phyloP scores from a whole-genome alignment of 2,113 vertebrate genomes.

The Lycaon pictus region DNA sequence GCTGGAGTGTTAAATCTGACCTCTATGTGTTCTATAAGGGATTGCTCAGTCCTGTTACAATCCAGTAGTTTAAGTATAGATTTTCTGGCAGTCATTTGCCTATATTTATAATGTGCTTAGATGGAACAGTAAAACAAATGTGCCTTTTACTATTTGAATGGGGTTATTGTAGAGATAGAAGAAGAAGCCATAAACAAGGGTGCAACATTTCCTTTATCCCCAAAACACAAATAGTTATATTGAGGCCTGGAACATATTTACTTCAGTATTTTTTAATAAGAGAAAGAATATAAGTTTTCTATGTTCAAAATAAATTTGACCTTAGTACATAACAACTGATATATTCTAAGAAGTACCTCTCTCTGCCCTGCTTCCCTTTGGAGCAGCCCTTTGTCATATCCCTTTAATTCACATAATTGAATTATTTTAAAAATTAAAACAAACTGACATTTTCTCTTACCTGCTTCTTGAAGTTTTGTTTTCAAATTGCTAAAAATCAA shows the following conservation, averaged over 20 bases:
- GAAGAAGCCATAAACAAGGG: constrained; percentile 82
- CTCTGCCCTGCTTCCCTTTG: background rate
- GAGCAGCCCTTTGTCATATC: background rate
- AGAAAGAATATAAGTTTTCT: constrained; percentile 74
- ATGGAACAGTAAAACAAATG: constrained; percentile 74
- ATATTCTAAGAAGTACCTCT: background rate
- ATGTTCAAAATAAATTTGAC: constrained; percentile 57
- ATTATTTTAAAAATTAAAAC: constrained; percentile 47
- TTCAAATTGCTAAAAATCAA: constrained; percentile 37
- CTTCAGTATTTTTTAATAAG: constrained; percentile 79
- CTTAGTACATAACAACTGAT: background rate
- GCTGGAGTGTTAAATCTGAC: constrained; percentile 78
- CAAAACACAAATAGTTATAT: constrained; percentile 69
- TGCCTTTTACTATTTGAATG: constrained; percentile 87
- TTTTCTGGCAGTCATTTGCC: constrained; percentile 80
- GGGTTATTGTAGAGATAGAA: constrained; percentile 84
- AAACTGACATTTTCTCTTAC: constrained; percentile 37
- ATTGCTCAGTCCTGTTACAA: constrained; percentile 82
- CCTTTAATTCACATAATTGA: constrained; percentile 29
- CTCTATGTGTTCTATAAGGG: constrained; percentile 77
- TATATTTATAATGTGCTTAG: constrained; percentile 73
- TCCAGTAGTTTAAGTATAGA: constrained; percentile 87
- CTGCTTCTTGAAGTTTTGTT: constrained; percentile 38
- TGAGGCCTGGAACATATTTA: constrained; percentile 76
- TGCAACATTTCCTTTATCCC: constrained; percentile 80